These are phyloP conservation scores for Forficula auricularia DNA, from an alignment of 1,140 invertebrate genomes.

Conservation along the genomic window DNA sequence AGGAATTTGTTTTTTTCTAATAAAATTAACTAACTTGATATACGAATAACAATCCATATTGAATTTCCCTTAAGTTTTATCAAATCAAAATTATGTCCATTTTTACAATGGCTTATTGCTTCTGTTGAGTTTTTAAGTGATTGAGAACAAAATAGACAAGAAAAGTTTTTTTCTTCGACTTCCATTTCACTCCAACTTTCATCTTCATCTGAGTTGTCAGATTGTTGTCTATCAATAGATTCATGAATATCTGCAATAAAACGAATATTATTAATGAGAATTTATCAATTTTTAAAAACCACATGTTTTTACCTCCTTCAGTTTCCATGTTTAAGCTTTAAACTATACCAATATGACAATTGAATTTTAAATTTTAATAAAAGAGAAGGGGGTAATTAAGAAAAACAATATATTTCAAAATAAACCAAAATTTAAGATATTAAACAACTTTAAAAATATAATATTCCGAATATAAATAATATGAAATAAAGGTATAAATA, in stretches of 20 bases:
- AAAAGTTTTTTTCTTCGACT: slow-evolving; percentile 20
- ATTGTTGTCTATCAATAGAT: slow-evolving; percentile 16
- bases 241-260: slow-evolving; percentile 3
- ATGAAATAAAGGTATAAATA: no score
- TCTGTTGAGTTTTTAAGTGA: slow-evolving; percentile 23
- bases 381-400: no score
- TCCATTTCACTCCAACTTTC: slow-evolving; percentile 32
- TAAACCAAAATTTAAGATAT: no score
- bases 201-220: slow-evolving; percentile 26
- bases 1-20: slow-evolving; percentile 42
- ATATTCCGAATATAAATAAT: no score
- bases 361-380: no score
- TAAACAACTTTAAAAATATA: no score
- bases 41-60: slow-evolving; percentile 69
- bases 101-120: slow-evolving; percentile 31
- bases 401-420: no score
- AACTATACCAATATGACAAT: no score
- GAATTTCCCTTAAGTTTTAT: slow-evolving; percentile 43
- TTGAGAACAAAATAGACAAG: slow-evolving; percentile 38
- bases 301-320: no score
- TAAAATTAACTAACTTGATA: slow-evolving; percentile 77
- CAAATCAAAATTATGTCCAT: slow-evolving; percentile 51
- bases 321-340: no score
- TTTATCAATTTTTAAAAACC: background rate
- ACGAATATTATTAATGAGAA: background rate